phyloP scores from a whole-genome alignment of 2,113 vertebrate species.

The Sinosuthora webbiana region DNA sequence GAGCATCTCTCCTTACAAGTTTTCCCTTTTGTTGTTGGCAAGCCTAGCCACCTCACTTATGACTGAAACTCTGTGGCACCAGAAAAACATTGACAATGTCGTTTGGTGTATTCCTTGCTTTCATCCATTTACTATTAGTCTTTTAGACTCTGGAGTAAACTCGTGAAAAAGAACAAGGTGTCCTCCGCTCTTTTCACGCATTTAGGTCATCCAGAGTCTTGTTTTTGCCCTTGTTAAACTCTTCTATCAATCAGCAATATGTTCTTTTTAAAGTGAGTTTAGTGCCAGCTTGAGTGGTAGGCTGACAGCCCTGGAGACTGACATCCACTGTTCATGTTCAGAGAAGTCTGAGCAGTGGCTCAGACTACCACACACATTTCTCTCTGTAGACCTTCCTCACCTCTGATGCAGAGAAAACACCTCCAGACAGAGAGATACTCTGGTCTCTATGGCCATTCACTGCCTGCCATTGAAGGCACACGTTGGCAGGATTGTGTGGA shows the following conservation, averaged over 20 bases:
- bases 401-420: not conserved
- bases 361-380: not conserved
- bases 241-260: not conserved
- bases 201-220: not conserved
- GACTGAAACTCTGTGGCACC: not conserved
- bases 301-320: not conserved
- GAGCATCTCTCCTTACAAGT: not conserved
- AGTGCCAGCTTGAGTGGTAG: not conserved
- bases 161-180: not conserved
- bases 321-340: not conserved
- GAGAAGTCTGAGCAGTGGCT: not conserved
- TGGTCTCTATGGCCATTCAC: not conserved
- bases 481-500: accelerated
- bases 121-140: not conserved
- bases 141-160: not conserved
- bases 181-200: not conserved
- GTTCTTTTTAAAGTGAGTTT: not conserved
- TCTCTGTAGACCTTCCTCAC: not conserved
- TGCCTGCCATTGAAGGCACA: not conserved
- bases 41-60: not conserved
- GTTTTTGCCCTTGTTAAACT: not conserved
- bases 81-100: not conserved
- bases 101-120: not conserved
- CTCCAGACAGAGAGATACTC: not conserved
- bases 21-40: not conserved